Percentiles rank a stretch among this genome's conserved stretches.
phyloP scores from a whole-genome alignment of 23 tunicate genomes.

The Ciona savignyi region DNA sequence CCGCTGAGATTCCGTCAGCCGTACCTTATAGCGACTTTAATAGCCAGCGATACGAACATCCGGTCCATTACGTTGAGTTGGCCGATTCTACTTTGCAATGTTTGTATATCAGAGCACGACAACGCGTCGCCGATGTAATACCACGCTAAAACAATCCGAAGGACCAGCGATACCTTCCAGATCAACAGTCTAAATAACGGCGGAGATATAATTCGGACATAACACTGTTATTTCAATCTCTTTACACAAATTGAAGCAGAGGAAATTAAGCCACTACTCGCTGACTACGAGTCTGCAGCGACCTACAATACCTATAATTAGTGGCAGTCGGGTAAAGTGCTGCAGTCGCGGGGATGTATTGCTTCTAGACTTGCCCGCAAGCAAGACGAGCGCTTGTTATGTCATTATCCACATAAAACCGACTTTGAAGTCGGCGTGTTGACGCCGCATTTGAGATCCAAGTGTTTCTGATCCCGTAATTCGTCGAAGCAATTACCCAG shows the following conservation, averaged over 20 bases:
- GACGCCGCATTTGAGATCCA: constrained; percentile 2
- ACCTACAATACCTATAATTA: not conserved
- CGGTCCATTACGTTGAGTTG: constrained; percentile 7
- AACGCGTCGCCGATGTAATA: not conserved
- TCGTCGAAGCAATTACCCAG: not conserved
- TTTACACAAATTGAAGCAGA: not conserved
- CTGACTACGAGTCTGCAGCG: not conserved
- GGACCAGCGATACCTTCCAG: not conserved
- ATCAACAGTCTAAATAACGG: not conserved
- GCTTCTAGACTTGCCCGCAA: not conserved
- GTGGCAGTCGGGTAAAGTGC: not conserved
- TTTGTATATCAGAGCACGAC: not conserved
- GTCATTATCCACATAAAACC: not conserved
- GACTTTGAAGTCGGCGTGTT: not conserved
- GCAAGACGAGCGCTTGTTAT: not conserved
- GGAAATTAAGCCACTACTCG: not conserved
- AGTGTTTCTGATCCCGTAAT: constrained; percentile 1
- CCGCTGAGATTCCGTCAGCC: not conserved
- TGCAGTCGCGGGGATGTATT: not conserved
- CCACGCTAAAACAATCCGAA: not conserved
- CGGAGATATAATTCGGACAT: not conserved
- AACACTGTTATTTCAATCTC: not conserved
- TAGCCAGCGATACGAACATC: constrained; percentile 1
- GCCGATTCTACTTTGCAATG: not conserved
- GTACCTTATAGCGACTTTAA: not conserved